A percentile compares a stretch with the other conserved stretches of the same genome.
Conservation (phyloP, 2,113 vertebrate species). For the Muscicapa adusta region DNA sequence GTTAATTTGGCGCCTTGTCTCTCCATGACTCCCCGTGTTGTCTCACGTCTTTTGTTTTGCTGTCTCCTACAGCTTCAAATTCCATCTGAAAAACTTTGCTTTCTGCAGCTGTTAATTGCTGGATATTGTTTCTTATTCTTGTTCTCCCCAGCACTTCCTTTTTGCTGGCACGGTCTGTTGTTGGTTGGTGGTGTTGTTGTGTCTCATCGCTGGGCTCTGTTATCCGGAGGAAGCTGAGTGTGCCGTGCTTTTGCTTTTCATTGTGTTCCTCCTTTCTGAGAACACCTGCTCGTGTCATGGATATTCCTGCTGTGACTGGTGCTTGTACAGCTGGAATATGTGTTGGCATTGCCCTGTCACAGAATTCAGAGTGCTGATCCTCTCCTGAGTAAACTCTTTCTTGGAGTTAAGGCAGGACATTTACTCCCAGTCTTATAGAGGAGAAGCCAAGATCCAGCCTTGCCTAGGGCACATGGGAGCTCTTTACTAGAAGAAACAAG, state of each 20-base stretch:
- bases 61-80: background rate
- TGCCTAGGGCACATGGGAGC: background rate
- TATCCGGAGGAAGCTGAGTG: background rate
- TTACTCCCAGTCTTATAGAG: background rate
- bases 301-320: background rate
- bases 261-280: background rate
- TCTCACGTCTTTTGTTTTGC: conserved; percentile 5
- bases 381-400: background rate
- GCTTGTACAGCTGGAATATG: fast-evolving
- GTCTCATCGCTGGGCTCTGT: background rate
- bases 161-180: background rate
- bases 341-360: fast-evolving
- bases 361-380: background rate
- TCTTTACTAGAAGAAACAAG: background rate
- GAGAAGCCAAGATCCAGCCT: background rate
- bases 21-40: background rate
- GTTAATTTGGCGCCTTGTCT: background rate
- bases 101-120: background rate
- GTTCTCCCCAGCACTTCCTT: background rate
- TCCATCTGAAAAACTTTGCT: background rate
- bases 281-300: background rate
- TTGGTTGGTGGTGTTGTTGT: background rate
- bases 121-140: background rate
- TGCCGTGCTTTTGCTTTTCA: background rate
- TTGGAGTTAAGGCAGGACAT: background rate